These are phyloP conservation scores for Podarcis cretensis DNA, from an alignment of 2,113 vertebrate genomes.

Conservation along the genomic window DNA sequence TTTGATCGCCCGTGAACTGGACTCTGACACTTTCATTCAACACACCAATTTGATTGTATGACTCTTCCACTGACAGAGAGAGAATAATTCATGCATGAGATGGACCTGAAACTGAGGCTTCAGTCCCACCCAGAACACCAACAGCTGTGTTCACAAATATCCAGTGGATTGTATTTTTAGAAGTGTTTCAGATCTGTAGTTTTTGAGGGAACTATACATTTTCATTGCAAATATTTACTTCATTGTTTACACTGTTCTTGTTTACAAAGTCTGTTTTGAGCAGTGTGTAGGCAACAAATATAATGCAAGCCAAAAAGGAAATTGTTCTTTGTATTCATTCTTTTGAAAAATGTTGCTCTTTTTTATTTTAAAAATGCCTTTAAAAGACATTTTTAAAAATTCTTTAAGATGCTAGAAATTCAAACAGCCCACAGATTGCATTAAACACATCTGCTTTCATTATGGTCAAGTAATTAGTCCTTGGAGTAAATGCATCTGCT, in stretches of 20 bases:
- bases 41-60: not conserved
- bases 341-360: not conserved
- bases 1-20: no score
- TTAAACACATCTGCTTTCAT: constrained; percentile 15
- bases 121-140: not conserved
- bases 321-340: not conserved
- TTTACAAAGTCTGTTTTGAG: not conserved
- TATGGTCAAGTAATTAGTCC: constrained; percentile 13
- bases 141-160: not conserved
- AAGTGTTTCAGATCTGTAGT: not conserved
- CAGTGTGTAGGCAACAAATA: not conserved
- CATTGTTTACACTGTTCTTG: not conserved
- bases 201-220: not conserved
- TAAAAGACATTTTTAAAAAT: not conserved
- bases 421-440: constrained; percentile 8
- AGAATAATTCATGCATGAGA: not conserved
- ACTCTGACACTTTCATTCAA: not conserved
- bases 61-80: not conserved
- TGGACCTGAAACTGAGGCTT: not conserved
- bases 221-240: not conserved
- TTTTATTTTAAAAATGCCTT: not conserved
- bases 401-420: not conserved
- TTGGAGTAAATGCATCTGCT: constrained; percentile 5
- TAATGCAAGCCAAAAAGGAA: not conserved
- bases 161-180: not conserved